Conservation (phyloP, 1,140 invertebrate species). For the Ostrea denselamellosa region DNA sequence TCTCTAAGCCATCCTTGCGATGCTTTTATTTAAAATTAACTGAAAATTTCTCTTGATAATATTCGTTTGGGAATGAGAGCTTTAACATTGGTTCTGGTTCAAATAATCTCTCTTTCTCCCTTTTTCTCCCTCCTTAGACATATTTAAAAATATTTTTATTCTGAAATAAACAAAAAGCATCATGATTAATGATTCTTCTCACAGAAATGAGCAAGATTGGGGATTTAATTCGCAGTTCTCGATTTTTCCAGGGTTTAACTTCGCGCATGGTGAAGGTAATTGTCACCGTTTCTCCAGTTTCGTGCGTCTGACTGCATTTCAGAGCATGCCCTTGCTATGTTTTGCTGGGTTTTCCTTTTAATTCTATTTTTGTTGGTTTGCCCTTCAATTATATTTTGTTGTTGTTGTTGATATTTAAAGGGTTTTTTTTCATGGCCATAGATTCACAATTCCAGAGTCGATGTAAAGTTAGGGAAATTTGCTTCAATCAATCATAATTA, state of each 20-base stretch:
- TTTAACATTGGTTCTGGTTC: neutral
- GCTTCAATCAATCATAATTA: neutral
- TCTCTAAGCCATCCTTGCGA: neutral
- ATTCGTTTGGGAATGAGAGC: no score
- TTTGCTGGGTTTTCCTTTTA: no score
- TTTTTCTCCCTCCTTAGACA: neutral
- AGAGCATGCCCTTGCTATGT: no score
- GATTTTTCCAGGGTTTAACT: neutral
- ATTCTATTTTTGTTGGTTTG: no score
- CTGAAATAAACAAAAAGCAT: no score
- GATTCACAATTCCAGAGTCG: no score
- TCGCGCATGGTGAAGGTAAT: constrained; percentile 30
- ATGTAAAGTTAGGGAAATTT: neutral
- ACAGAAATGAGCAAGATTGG: no score
- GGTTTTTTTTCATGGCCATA: no score
- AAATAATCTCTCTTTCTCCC: neutral
- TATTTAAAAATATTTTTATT: no score
- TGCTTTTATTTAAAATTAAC: neutral
- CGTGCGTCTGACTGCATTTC: neutral
- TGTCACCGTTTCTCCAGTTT: neutral
- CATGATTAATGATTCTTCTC: no score
- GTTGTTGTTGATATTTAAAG: no score
- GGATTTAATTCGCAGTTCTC: neutral
- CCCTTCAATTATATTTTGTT: no score
- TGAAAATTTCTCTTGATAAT: neutral